phyloP scores from a whole-genome alignment of 2,888 invertebrate species.

The Dilophus febrilis region DNA sequence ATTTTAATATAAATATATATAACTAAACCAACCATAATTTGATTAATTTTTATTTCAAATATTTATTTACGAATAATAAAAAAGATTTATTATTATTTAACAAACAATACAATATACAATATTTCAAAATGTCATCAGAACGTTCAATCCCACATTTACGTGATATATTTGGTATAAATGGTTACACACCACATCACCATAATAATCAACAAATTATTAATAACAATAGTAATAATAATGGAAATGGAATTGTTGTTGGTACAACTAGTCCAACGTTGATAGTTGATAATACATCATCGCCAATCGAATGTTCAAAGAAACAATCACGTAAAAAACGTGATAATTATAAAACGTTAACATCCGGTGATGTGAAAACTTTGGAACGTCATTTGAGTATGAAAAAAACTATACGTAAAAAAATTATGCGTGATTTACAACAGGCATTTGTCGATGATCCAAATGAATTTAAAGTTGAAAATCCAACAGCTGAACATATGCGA shows the following conservation, averaged over 20 bases:
- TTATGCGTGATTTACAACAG: slow-evolving; percentile 67
- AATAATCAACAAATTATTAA: slow-evolving; percentile 11
- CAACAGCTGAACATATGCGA: slow-evolving; percentile 48
- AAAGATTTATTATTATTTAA: too few species aligned
- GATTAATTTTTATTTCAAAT: too few species aligned
- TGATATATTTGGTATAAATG: slow-evolving; percentile 51
- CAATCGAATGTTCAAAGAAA: slow-evolving; percentile 34
- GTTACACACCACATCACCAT: slow-evolving; percentile 31
- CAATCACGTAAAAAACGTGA: slow-evolving; percentile 38
- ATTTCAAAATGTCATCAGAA: slow-evolving; percentile 41
- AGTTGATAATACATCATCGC: slow-evolving; percentile 25
- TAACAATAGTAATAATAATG: not conserved
- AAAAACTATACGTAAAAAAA: slow-evolving; percentile 70
- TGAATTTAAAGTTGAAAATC: slow-evolving; percentile 52
- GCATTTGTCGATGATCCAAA: slow-evolving; percentile 55
- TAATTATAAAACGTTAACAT: slow-evolving; percentile 46
- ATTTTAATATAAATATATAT: too few species aligned
- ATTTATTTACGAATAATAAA: too few species aligned
- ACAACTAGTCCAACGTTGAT: slow-evolving; percentile 25
- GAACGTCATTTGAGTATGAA: slow-evolving; percentile 75
- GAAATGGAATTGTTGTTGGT: slow-evolving; percentile 15
- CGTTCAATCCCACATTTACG: slow-evolving; percentile 59
- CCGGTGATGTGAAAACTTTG: slow-evolving; percentile 53
- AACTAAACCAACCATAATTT: too few species aligned
- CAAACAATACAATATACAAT: too few species aligned